Conservation (phyloP, 2,888 invertebrate genomes). For the Mythimna ferrago region DNA sequence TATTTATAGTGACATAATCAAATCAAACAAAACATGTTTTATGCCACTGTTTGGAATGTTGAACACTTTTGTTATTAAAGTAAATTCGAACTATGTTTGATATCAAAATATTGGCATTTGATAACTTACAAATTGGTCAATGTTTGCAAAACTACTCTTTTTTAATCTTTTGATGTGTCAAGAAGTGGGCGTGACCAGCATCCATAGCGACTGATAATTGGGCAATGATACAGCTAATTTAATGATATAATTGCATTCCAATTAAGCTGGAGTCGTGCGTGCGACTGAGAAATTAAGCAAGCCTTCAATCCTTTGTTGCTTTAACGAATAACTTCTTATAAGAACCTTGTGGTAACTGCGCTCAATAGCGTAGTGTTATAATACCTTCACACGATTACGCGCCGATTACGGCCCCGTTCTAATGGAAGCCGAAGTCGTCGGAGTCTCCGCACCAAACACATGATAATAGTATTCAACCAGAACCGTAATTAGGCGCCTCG, state of each 20-base stretch:
- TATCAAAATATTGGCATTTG: conserved; percentile 30
- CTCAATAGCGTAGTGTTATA: conserved; percentile 82
- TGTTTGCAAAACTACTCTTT: conserved; percentile 32
- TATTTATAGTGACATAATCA: conserved; percentile 28
- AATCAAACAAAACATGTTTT: conserved; percentile 26
- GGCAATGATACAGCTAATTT: conserved; percentile 74
- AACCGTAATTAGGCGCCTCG: conserved; percentile 56
- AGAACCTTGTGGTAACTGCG: conserved; percentile 85
- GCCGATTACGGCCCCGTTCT: conserved; percentile 77
- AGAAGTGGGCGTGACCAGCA: conserved; percentile 55
- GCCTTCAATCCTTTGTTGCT: conserved; percentile 87
- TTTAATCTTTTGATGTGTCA: conserved; percentile 48
- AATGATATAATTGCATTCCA: conserved; percentile 81
- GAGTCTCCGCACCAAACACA: conserved; percentile 53
- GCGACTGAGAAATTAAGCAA: conserved; percentile 88
- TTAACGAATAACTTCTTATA: conserved; percentile 83
- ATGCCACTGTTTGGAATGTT: conserved; percentile 23
- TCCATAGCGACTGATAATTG: conserved; percentile 66
- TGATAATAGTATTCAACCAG: conserved; percentile 56
- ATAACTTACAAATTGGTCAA: conserved; percentile 28
- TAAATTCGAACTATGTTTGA: conserved; percentile 24
- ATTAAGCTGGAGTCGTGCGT: conserved; percentile 83
- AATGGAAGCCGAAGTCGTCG: conserved; percentile 73
- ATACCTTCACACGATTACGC: conserved; percentile 86
- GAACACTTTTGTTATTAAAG: conserved; percentile 1